Conservation (phyloP, 2,888 invertebrate genomes). For the Fissipunctia ypsillon region DNA sequence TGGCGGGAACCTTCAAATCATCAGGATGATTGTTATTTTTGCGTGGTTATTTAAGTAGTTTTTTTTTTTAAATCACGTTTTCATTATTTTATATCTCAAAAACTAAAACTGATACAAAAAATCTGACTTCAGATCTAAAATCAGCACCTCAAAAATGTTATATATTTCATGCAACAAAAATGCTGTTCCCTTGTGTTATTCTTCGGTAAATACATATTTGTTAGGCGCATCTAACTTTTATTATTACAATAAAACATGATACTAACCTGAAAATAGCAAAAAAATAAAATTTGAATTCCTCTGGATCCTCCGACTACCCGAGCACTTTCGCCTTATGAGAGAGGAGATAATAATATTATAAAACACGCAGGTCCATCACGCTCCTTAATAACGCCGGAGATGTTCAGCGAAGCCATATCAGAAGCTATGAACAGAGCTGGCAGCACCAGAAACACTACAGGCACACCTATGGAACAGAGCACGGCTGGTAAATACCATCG, state of each 20-base stretch:
- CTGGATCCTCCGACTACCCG: not conserved
- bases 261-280: not conserved
- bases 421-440: conserved; percentile 91
- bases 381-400: conserved; percentile 93
- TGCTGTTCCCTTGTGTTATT: not conserved
- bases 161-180: too few species aligned
- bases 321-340: not conserved
- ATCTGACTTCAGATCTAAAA: too few species aligned
- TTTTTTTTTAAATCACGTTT: too few species aligned
- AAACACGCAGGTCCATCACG: conserved; percentile 63
- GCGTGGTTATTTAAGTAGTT: too few species aligned
- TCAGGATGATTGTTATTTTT: too few species aligned
- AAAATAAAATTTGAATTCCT: not conserved
- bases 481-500: conserved; percentile 74
- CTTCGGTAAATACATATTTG: not conserved
- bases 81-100: too few species aligned
- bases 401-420: conserved; percentile 94
- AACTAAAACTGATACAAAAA: too few species aligned
- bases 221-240: not conserved
- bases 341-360: not conserved
- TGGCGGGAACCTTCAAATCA: too few species aligned
- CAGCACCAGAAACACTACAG: conserved; percentile 62
- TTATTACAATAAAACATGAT: too few species aligned
- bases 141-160: too few species aligned
- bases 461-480: conserved; percentile 83